These are phyloP conservation scores for Rhopilema esculentum DNA, from an alignment of 30 jellyfish, hydroid and myxozoan genomes.

Conservation along the genomic window DNA sequence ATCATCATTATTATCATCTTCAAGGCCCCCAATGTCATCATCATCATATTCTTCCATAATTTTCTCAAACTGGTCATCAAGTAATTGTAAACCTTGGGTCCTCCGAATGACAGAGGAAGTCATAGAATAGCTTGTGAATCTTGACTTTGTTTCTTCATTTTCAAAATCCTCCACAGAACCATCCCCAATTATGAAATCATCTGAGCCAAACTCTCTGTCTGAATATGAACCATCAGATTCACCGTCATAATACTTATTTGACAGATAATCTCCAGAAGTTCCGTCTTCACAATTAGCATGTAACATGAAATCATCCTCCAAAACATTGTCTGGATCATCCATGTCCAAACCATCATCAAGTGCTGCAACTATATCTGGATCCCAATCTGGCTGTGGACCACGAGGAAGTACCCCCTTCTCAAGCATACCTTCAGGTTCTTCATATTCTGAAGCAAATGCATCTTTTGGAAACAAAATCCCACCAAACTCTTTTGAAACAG, in stretches of 20 bases:
- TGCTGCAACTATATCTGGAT: slow-evolving; percentile 96
- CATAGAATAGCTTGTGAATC: slow-evolving; percentile 92
- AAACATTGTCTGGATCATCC: slow-evolving; percentile 85
- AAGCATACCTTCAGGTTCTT: slow-evolving; percentile 87
- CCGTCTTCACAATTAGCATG: slow-evolving; percentile 69
- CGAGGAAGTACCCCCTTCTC: slow-evolving; percentile 85
- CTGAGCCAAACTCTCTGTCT: slow-evolving; percentile 64
- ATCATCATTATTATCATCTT: slow-evolving; percentile 68
- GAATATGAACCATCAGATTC: slow-evolving; percentile 32
- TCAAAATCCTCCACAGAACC: slow-evolving; percentile 60
- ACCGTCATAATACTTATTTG: not conserved
- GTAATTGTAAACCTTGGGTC: slow-evolving; percentile 74
- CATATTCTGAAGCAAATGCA: slow-evolving; percentile 82
- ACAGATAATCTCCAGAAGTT: not conserved
- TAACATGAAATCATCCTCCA: slow-evolving; percentile 87
- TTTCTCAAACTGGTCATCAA: slow-evolving; percentile 85
- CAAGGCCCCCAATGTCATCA: slow-evolving; percentile 85
- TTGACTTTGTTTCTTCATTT: slow-evolving; percentile 82
- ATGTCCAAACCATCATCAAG: slow-evolving; percentile 90
- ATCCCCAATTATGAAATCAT: slow-evolving; percentile 62
- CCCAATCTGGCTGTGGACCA: slow-evolving; percentile 97
- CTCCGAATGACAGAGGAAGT: slow-evolving; percentile 95
- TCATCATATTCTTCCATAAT: slow-evolving; percentile 95
- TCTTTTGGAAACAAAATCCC: slow-evolving; percentile 77
- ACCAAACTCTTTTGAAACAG: slow-evolving; percentile 59